phyloP scores from a whole-genome alignment of 2,888 invertebrate species.

The Drosophila ustulata region DNA sequence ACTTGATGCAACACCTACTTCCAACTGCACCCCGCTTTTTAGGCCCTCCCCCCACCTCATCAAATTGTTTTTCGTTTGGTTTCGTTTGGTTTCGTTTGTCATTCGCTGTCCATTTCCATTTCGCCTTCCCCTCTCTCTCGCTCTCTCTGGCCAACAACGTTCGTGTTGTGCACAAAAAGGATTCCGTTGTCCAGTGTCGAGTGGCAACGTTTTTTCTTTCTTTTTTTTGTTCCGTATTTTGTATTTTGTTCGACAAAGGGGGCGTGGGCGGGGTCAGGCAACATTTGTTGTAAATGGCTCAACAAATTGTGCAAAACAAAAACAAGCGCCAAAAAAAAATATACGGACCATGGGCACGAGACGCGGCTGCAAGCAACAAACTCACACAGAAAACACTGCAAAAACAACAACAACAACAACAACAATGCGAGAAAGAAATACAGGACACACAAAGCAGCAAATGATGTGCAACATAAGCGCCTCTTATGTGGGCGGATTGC shows the following conservation, averaged over 20 bases:
- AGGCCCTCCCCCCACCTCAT: slow-evolving; percentile 1
- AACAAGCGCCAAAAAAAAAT: slow-evolving; percentile 41
- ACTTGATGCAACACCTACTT: slow-evolving; percentile 54
- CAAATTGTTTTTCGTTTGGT: slow-evolving; percentile 34
- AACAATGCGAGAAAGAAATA: not conserved
- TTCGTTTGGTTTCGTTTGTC: slow-evolving; percentile 54
- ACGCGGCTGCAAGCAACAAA: slow-evolving; percentile 9
- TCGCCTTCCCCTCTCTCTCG: not conserved
- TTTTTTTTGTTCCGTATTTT: not conserved
- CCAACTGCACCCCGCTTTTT: not conserved
- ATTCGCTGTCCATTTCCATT: slow-evolving; percentile 54
- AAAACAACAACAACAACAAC: not conserved
- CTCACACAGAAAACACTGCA: slow-evolving; percentile 5
- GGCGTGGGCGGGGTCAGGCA: slow-evolving; percentile 40
- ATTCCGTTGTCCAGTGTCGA: slow-evolving; percentile 61
- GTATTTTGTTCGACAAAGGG: not conserved
- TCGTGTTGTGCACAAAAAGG: slow-evolving; percentile 62
- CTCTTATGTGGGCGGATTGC: slow-evolving; percentile 50
- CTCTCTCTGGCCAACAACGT: not conserved
- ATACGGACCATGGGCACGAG: slow-evolving; percentile 9
- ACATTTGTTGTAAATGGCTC: slow-evolving; percentile 69
- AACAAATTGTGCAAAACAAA: slow-evolving; percentile 64
- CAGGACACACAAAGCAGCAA: slow-evolving; percentile 42
- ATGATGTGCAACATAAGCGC: slow-evolving; percentile 62
- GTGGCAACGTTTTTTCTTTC: slow-evolving; percentile 40